Conservation (phyloP, 1,140 invertebrate genomes). For the Drosophila tristis region DNA sequence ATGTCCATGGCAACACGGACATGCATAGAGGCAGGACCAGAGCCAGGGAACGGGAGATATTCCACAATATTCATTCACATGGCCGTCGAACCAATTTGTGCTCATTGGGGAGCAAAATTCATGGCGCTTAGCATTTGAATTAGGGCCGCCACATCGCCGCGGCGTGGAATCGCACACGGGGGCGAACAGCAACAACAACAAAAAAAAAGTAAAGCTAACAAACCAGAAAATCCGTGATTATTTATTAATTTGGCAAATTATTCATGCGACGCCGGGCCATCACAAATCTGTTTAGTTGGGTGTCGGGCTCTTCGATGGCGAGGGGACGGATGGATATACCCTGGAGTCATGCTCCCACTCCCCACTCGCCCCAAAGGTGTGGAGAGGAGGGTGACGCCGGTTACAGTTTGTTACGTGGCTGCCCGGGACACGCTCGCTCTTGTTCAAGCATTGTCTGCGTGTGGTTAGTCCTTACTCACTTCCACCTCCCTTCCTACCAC, state of each 20-base stretch:
- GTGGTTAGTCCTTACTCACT: background rate
- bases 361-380: conserved; percentile 1
- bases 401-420: conserved; percentile 32
- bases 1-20: conserved; percentile 32
- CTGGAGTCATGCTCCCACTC: background rate
- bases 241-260: conserved; percentile 81
- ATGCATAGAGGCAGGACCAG: background rate
- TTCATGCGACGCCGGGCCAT: conserved; percentile 69
- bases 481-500: background rate
- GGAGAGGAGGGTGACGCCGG: background rate
- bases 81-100: conserved; percentile 43
- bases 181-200: background rate
- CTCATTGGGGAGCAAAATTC: conserved; percentile 48
- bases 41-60: conserved; percentile 6
- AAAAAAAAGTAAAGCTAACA: conserved; percentile 61
- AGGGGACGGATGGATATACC: background rate
- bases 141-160: conserved; percentile 8
- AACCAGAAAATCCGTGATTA: conserved; percentile 79
- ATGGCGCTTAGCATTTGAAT: conserved; percentile 52
- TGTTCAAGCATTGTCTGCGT: conserved; percentile 38
- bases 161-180: background rate
- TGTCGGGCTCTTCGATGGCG: conserved; percentile 33
- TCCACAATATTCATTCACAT: conserved; percentile 41
- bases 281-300: conserved; percentile 69
- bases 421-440: conserved; percentile 19